Evolutionary conservation across 2,113 vertebrate species (phyloP).

Genomic region (Saccopteryx leptura): DNA sequence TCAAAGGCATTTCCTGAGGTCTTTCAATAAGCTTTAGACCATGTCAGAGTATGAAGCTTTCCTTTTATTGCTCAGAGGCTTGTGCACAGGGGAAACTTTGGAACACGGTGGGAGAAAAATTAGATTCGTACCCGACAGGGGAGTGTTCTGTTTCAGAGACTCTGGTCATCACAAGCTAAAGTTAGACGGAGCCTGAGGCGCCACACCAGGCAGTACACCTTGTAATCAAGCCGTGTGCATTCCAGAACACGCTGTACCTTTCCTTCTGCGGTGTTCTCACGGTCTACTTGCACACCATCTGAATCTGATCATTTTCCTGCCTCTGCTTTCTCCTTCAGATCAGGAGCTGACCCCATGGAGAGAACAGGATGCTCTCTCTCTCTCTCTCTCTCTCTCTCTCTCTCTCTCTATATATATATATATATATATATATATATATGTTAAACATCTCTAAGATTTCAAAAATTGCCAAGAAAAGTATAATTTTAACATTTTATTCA

Average conservation of each 20-base stretch:
- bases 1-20: slow-evolving; percentile 45
- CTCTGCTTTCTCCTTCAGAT: slow-evolving; percentile 31
- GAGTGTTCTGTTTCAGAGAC: background rate
- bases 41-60: background rate
- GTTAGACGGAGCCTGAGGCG: background rate
- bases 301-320: slow-evolving; percentile 41
- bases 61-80: background rate
- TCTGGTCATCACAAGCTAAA: background rate
- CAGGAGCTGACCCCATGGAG: background rate
- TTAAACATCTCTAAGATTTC: background rate
- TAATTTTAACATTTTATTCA: slow-evolving; percentile 49
- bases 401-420: no score
- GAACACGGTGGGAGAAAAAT: background rate
- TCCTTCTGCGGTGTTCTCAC: background rate
- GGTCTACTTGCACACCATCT: background rate
- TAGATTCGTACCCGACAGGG: background rate
- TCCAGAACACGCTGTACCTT: background rate
- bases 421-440: background rate
- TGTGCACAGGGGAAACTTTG: background rate
- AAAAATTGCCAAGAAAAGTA: background rate
- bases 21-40: slow-evolving; percentile 28
- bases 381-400: no score
- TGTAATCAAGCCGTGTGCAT: slow-evolving; percentile 39
- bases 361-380: background rate
- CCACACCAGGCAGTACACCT: background rate